A percentile compares a stretch with the other conserved stretches of the same genome.
phyloP scores from a whole-genome alignment of 2,113 vertebrate species.

The Ciconia stormi region DNA sequence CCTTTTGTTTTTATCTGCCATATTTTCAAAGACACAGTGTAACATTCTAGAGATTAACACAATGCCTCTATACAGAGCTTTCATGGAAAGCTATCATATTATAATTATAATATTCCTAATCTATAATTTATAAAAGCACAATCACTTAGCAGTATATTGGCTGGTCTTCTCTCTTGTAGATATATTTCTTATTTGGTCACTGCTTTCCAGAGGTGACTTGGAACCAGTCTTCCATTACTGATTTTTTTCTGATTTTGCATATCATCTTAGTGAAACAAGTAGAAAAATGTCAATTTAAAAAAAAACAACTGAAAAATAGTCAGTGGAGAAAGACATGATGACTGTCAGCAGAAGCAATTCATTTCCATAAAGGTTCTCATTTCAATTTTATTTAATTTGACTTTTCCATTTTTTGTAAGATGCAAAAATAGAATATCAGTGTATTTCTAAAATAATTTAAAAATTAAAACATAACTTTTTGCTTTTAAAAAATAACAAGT shows the following conservation, averaged over 20 bases:
- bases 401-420: neutral
- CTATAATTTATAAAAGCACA: neutral
- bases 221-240: fast-evolving
- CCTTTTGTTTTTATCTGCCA: neutral
- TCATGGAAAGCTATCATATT: neutral
- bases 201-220: neutral
- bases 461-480: neutral
- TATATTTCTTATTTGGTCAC: neutral
- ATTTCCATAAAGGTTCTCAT: neutral
- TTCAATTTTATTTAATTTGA: neutral
- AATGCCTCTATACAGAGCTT: neutral
- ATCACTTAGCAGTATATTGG: neutral
- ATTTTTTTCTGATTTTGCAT: neutral
- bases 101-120: neutral
- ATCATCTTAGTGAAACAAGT: neutral
- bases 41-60: neutral
- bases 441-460: neutral
- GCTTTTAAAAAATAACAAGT: neutral
- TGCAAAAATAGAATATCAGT: neutral
- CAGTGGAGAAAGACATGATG: neutral
- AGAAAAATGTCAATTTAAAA: neutral
- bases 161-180: neutral
- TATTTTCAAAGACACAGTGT: neutral
- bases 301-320: neutral
- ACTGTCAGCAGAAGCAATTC: neutral